Evolutionary conservation across 2,797 vertebrate species (phyloP).

Genomic region (Erpetoichthys calabaricus): DNA sequence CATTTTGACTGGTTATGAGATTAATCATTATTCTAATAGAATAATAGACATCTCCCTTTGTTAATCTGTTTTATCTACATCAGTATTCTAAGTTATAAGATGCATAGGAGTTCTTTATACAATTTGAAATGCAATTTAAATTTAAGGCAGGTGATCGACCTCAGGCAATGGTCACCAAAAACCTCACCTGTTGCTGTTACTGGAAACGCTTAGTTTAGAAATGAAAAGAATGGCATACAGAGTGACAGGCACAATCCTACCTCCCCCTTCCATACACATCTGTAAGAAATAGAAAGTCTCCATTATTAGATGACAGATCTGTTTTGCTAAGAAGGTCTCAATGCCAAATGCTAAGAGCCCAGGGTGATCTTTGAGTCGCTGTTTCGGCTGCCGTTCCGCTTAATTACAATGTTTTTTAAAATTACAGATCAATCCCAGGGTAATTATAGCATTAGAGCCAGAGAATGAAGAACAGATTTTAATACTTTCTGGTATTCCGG

Average conservation of each 20-base stretch:
- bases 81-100: too few species aligned
- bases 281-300: conserved; percentile 2
- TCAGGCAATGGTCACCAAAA: too few species aligned
- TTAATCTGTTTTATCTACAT: too few species aligned
- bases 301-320: conserved; percentile 5
- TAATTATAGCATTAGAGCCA: conserved; percentile 40
- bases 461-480: conserved; percentile 30
- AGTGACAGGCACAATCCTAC: background rate
- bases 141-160: too few species aligned
- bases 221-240: background rate
- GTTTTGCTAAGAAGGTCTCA: background rate
- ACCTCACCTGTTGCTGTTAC: too few species aligned
- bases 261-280: background rate
- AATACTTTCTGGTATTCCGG: conserved; percentile 30
- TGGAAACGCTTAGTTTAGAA: too few species aligned
- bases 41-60: too few species aligned
- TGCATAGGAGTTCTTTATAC: too few species aligned
- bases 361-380: conserved; percentile 12
- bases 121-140: too few species aligned
- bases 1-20: too few species aligned
- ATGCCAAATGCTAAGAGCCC: conserved; percentile 15
- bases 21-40: too few species aligned
- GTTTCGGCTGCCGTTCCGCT: conserved; percentile 20
- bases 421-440: conserved; percentile 37
- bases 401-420: conserved; percentile 33